Evolutionary conservation across 2,113 vertebrate species (phyloP), one percentile per base, ranked within the genome.

Genomic region (Hydrolagus affinis): DNA sequence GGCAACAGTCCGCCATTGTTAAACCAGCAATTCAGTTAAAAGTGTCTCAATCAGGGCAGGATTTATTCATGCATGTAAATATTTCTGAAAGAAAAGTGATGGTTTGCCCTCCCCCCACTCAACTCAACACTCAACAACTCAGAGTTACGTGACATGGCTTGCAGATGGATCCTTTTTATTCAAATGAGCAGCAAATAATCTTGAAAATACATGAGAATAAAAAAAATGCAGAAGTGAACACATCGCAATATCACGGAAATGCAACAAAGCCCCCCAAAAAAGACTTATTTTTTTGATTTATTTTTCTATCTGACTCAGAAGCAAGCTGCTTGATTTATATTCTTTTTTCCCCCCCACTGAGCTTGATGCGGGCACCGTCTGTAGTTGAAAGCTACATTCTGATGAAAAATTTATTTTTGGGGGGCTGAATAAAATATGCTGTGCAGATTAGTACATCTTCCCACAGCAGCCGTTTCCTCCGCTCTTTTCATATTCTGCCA

Each of bases 401-500:
- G 78, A 83, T 83, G 78, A 83, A 83, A 83, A 83, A 83, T 83
- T 83, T 66, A 83, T 83, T 83, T 83, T 83, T 44, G 44, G 44
- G 44, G 44, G 44, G 62, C 60, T 83, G 78, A 83, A 83, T 83
- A 83, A 83, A 83, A 83, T 83, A 83, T 83, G 59, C 78, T 15
- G 6, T 7, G 11, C 78, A 83, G 62, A 83, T 83, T 68, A 83
- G 32, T 62, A 64, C 78, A 25, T 83, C 78, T 83, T 28, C 25
- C 11, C 28, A 28, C 25, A 83, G 25, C 60, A 83, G 28, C 28
- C 14, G 66, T 83, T 66, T 83, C 62, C 44, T 83, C 30, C 11
- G 8, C 14, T 30, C 77, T 66, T 83, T 80, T 66, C 66, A 62
- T 17, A 83, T 68, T 83, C 78, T 66, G 78, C 14, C 64, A 17